Base-by-base conservation (phyloP, 2,797 vertebrate species). In the Micromesistius poutassou region DNA sequence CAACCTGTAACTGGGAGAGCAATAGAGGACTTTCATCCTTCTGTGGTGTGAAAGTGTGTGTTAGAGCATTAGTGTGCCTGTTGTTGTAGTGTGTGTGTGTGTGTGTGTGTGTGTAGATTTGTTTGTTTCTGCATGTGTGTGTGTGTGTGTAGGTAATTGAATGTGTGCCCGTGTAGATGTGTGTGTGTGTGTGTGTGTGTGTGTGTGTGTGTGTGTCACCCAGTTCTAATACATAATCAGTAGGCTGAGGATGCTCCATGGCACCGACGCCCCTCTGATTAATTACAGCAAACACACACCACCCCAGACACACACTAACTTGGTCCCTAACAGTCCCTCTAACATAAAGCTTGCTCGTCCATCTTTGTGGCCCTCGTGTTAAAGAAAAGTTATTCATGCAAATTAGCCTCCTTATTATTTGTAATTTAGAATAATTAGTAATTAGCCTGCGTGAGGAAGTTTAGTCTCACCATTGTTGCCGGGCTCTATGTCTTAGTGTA, bases 261-360 rank as follows among this genome's bases (percentile, higher is more conserved):
- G 85, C 80, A n/a, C 80, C 78, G 83, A 73, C 25, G 66, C 16
- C 86, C 87, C 84, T 84, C 36, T 87, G 87, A 92, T 93, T 91
- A 92, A 92, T 93, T 87, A 88, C 81, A 81, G 87, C 86, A 88
- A 89, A 88, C 78, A 85, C 82, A 82, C 82, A 42, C 77, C 30
- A 76, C 76, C 38, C 4, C 38, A 40, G 4, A 40, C 38, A 40
- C 38, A 40, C 38, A 40, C 38, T 8, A 12, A 46, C 78, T 74
- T 31, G 76, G 76, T 68, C 68, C 42, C 71, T 46, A 30, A 55
- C 79, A 74, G 62, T 80, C 50, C 84, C 66, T 77, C 77, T 72
- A 36, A 42, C 74, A 75, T 77, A 55, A 78, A 74, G 75, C 77
- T 79, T 77, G 50, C 0, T 79, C 77, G 74, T 78, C 77, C 85